These are phyloP conservation scores for Leucophenga varia DNA, from an alignment of 1,140 invertebrate genomes.

Conservation along the genomic window DNA sequence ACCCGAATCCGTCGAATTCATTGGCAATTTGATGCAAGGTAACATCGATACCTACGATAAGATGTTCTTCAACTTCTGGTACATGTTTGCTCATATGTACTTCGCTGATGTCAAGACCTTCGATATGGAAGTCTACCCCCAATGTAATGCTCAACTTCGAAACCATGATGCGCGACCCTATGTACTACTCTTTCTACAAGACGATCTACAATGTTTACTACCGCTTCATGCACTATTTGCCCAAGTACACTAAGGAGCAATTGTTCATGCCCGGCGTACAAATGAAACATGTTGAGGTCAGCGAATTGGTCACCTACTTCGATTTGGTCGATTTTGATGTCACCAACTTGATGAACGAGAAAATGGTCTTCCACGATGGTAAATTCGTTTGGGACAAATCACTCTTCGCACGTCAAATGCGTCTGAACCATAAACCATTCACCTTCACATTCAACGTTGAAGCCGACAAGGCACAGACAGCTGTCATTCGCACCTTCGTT, in stretches of 20 bases:
- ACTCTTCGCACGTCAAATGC: conserved; percentile 60
- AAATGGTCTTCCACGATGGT: conserved; percentile 55
- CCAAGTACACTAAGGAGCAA: conserved; percentile 63
- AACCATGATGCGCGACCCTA: conserved; percentile 66
- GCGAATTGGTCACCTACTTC: conserved; percentile 52
- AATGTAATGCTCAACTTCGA: conserved; percentile 60
- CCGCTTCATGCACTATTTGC: conserved; percentile 61
- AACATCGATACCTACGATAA: conserved; percentile 58
- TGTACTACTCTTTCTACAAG: conserved; percentile 66
- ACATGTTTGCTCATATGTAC: conserved; percentile 46
- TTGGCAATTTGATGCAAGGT: conserved; percentile 61
- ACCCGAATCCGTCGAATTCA: conserved; percentile 60
- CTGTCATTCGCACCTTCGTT: conserved; percentile 42
- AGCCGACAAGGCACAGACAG: conserved; percentile 53
- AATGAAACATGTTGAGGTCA: conserved; percentile 63
- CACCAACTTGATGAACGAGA: conserved; percentile 45
- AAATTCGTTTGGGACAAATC: conserved; percentile 51
- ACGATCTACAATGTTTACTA: conserved; percentile 62
- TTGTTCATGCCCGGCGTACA: conserved; percentile 63
- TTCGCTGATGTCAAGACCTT: conserved; percentile 42
- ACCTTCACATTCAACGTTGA: conserved; percentile 56
- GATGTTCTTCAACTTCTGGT: conserved; percentile 56
- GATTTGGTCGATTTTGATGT: conserved; percentile 50
- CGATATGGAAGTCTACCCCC: conserved; percentile 56
- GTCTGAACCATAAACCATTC: conserved; percentile 62